Evolutionary conservation across 2,113 vertebrate species (phyloP).

Genomic region (Stigmatopora argus): DNA sequence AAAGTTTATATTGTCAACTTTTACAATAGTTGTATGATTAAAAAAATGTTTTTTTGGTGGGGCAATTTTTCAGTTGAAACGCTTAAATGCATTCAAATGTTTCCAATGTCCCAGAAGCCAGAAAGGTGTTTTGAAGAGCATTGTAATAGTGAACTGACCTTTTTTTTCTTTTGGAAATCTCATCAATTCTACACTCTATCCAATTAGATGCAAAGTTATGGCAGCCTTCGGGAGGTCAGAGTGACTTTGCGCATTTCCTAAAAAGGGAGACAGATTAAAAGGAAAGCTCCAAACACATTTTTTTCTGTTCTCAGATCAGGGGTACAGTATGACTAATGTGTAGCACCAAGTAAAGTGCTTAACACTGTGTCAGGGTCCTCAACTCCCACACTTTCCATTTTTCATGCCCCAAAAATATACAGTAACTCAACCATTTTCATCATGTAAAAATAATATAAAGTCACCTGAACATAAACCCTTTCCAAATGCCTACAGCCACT

Average conservation of each 20-base stretch:
- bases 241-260: conserved; percentile 7
- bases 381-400: too few relatives aligned
- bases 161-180: neutral
- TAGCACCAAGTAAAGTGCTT: neutral
- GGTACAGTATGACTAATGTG: neutral
- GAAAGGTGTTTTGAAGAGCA: neutral
- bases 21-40: neutral
- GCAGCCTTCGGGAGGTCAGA: neutral
- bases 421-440: too few relatives aligned
- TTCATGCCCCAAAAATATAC: too few relatives aligned
- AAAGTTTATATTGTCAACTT: neutral
- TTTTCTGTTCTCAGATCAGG: neutral
- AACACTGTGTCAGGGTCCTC: too few relatives aligned
- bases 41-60: neutral
- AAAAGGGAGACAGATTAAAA: neutral
- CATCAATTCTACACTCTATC: neutral
- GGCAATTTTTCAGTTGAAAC: neutral
- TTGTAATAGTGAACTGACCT: neutral
- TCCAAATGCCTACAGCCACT: too few relatives aligned
- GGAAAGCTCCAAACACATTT: neutral
- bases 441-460: too few relatives aligned
- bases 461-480: too few relatives aligned
- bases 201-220: conserved; percentile 1
- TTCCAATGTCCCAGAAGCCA: neutral
- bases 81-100: neutral